A percentile compares a stretch with the other conserved stretches of the same genome.
Conservation (phyloP, 2,113 vertebrate genomes). For the Sinocyclocheilus maitianheensis region DNA sequence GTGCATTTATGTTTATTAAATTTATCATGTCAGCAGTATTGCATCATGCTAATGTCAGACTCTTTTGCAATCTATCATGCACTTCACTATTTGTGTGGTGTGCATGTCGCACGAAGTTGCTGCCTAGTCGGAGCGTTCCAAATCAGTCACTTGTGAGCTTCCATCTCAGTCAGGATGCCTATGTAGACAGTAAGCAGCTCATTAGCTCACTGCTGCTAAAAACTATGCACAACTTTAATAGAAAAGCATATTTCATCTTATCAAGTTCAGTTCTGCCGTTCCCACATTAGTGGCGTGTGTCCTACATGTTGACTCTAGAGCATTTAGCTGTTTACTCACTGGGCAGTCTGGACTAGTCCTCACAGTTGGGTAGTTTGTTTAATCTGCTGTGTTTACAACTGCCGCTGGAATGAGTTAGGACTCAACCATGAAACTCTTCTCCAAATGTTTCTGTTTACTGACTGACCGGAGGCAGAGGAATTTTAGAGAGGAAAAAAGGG, state of each 20-base stretch:
- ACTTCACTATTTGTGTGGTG: not conserved
- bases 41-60: not conserved
- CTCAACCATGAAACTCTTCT: slow-evolving; percentile 3
- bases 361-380: not conserved
- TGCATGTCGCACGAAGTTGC: not conserved
- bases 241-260: not conserved
- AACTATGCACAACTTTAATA: not conserved
- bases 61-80: not conserved
- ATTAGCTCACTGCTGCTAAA: not conserved
- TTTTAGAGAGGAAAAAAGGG: not conserved
- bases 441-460: not conserved
- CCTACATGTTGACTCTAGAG: slow-evolving; percentile 1
- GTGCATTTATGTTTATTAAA: not conserved
- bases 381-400: slow-evolving; percentile 23
- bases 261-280: not conserved
- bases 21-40: not conserved
- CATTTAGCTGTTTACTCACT: not conserved
- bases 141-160: not conserved
- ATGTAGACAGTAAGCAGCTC: not conserved
- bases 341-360: not conserved
- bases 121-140: not conserved
- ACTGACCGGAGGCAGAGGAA: not conserved
- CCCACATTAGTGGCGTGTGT: not conserved
- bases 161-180: not conserved
- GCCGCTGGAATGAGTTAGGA: not conserved